Conservation (phyloP, 2,888 invertebrate genomes). For the Pristionchus fissidentatus region DNA sequence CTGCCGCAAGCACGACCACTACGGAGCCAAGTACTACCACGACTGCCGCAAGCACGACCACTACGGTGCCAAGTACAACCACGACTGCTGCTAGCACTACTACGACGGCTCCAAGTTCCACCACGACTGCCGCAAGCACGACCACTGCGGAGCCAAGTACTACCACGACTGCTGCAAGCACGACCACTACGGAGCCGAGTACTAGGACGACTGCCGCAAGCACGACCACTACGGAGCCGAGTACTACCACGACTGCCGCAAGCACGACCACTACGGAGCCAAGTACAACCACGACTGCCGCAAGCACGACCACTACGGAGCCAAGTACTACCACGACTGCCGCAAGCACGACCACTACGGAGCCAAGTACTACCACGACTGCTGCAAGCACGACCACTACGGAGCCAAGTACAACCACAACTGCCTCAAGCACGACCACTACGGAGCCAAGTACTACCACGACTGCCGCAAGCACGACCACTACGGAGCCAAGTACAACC, state of each 20-base stretch:
- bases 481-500: background rate
- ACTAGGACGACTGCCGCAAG: background rate
- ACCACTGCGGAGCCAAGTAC: background rate
- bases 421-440: background rate
- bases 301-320: no score
- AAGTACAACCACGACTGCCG: no score
- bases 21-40: no score
- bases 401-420: no score
- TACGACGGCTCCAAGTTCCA: background rate
- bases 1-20: no score
- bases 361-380: no score
- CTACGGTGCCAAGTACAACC: background rate
- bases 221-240: background rate
- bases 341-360: no score
- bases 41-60: no score
- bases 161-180: background rate
- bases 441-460: background rate
- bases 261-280: no score
- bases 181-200: background rate
- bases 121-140: background rate
- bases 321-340: no score
- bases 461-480: background rate
- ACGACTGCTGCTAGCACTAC: background rate
- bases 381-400: no score
- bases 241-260: no score